Evolutionary conservation across 2,888 invertebrate species (phyloP).

Genomic region (Crossocerus cetratus): DNA sequence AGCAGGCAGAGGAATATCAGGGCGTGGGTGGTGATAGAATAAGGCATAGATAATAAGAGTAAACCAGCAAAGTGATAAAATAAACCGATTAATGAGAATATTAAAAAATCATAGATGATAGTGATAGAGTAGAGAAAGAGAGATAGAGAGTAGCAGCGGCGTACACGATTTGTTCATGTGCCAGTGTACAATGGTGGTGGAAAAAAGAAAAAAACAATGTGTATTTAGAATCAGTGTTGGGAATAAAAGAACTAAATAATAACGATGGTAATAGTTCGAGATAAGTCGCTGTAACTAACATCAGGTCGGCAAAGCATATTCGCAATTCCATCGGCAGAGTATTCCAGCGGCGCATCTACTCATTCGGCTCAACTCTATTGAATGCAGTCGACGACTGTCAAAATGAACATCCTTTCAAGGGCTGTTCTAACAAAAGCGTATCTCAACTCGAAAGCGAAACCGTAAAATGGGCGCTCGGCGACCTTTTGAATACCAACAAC

Average conservation of each 20-base stretch:
- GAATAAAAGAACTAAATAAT: conserved; percentile 27
- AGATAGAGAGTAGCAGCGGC: conserved; percentile 31
- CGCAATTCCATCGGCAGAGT: conserved; percentile 1
- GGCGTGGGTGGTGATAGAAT: conserved; percentile 3
- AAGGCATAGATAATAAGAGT: conserved; percentile 1
- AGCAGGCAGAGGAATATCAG: conserved; percentile 1
- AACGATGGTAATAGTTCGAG: background rate
- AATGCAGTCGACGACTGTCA: background rate
- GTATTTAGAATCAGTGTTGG: conserved; percentile 46
- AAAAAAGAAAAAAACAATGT: conserved; percentile 57
- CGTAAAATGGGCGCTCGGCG: no score
- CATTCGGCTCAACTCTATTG: background rate
- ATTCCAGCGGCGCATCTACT: background rate
- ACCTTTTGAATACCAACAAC: no score
- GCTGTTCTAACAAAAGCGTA: no score
- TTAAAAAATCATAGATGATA: conserved; percentile 13
- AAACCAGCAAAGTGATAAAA: conserved; percentile 32
- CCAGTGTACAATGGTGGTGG: conserved; percentile 56
- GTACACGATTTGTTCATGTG: conserved; percentile 56
- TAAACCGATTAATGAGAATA: conserved; percentile 28
- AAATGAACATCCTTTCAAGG: no score
- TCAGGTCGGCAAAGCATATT: background rate
- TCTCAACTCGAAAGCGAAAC: no score
- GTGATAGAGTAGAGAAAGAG: conserved; percentile 28
- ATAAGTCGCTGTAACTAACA: background rate